phyloP scores from a whole-genome alignment of 1,140 invertebrate genomes.

The Hylaeus volcanicus region DNA sequence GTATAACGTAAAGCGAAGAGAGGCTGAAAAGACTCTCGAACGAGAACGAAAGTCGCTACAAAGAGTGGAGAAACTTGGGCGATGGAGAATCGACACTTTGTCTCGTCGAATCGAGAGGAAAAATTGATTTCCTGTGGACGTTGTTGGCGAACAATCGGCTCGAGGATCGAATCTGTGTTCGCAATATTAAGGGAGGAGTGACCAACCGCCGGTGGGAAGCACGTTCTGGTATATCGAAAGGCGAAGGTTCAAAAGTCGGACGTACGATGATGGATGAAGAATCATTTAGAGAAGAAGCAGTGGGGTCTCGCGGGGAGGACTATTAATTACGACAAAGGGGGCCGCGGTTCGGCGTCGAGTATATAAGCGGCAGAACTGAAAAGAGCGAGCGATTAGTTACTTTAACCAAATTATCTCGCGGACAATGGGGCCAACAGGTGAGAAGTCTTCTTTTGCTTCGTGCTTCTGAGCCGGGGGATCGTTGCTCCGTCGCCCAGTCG shows the following conservation, averaged over 20 bases:
- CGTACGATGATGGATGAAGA: slow-evolving; percentile 74
- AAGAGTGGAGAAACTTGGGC: not conserved
- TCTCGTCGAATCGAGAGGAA: slow-evolving; percentile 8
- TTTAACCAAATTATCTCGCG: slow-evolving; percentile 80
- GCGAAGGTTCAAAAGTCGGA: slow-evolving; percentile 70
- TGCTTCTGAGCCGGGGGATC: slow-evolving; percentile 54
- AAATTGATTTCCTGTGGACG: slow-evolving; percentile 41
- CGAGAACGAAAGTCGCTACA: slow-evolving; percentile 8
- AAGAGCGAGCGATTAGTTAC: slow-evolving; percentile 79
- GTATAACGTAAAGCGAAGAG: too few species aligned
- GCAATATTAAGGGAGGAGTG: slow-evolving; percentile 1
- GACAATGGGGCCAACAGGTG: slow-evolving; percentile 73
- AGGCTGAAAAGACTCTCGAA: not conserved
- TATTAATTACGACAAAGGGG: slow-evolving; percentile 81
- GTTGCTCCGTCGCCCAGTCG: not conserved
- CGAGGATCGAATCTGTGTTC: not conserved
- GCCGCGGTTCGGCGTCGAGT: slow-evolving; percentile 68
- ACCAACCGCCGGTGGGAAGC: slow-evolving; percentile 32
- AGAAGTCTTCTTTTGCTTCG: slow-evolving; percentile 63
- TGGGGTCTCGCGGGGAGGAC: slow-evolving; percentile 71
- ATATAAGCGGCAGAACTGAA: slow-evolving; percentile 74
- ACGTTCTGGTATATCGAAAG: slow-evolving; percentile 64
- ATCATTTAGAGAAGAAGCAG: slow-evolving; percentile 78
- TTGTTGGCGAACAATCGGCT: not conserved
- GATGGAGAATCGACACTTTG: slow-evolving; percentile 38